Evolutionary conservation across 2,888 invertebrate species (phyloP).

Genomic region (Petrophora chlorosata): DNA sequence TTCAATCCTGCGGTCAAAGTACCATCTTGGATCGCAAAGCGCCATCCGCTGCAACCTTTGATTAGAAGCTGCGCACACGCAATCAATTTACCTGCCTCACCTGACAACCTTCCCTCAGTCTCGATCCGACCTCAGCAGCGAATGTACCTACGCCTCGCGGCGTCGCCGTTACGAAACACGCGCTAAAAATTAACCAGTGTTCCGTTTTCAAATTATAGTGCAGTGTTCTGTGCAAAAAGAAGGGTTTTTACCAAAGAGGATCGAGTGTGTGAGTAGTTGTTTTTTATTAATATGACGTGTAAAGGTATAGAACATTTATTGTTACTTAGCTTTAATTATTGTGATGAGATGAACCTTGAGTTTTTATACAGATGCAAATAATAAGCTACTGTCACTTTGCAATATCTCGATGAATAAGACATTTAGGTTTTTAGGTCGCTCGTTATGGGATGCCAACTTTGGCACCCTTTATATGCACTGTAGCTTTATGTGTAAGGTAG

Average conservation of each 20-base stretch:
- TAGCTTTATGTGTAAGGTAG: too few species aligned
- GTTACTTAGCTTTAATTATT: conserved; percentile 1
- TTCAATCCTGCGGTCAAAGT: conserved; percentile 4
- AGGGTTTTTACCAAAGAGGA: conserved; percentile 32
- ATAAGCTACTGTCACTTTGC: conserved; percentile 8
- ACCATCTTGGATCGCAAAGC: conserved; percentile 2
- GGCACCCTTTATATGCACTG: too few species aligned
- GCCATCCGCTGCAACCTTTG: conserved; percentile 16
- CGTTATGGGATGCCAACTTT: neutral
- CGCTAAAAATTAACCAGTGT: conserved; percentile 18
- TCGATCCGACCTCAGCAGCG: conserved; percentile 5
- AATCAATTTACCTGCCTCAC: conserved; percentile 22
- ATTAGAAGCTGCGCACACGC: conserved; percentile 36
- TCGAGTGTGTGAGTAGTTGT: conserved; percentile 48
- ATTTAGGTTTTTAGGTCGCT: neutral
- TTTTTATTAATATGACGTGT: conserved; percentile 5
- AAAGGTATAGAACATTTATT: neutral
- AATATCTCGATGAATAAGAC: conserved; percentile 1
- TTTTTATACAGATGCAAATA: conserved; percentile 20
- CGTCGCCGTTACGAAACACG: conserved; percentile 18
- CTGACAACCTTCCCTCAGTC: conserved; percentile 24
- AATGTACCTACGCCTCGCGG: conserved; percentile 16
- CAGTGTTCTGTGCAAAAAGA: conserved; percentile 47
- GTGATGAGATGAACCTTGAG: conserved; percentile 25
- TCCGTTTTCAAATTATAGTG: conserved; percentile 26